Evolutionary conservation across 2,113 vertebrate genomes (phyloP).

Genomic region (Bagarius yarrelli): DNA sequence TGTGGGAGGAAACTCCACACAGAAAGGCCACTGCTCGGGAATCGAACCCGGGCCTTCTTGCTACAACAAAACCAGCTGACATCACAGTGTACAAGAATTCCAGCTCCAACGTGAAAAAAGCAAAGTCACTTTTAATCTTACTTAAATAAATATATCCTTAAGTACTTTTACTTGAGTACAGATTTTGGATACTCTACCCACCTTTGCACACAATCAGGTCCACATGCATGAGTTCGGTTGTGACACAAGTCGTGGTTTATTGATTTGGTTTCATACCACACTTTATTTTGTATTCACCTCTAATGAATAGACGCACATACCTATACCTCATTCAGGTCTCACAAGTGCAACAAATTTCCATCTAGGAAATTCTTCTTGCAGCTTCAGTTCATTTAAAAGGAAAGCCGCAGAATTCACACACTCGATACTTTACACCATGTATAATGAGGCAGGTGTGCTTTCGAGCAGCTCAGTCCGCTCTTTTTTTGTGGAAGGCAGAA

Average conservation of each 20-base stretch:
- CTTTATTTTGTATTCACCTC: background rate
- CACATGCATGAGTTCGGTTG: too few relatives aligned
- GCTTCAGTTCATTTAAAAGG: background rate
- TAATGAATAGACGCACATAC: background rate
- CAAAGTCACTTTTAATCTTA: too few relatives aligned
- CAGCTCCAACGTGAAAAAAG: too few relatives aligned
- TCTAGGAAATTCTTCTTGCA: conserved; percentile 8
- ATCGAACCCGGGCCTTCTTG: too few relatives aligned
- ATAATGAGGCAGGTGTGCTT: conserved; percentile 24
- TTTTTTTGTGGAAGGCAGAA: conserved; percentile 18
- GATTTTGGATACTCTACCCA: too few relatives aligned
- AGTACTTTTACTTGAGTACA: too few relatives aligned
- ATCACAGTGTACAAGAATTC: too few relatives aligned
- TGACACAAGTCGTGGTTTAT: background rate
- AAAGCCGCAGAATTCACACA: conserved; percentile 2
- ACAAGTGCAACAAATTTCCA: conserved; percentile 6
- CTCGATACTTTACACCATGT: conserved; percentile 1
- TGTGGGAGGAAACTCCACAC: too few relatives aligned
- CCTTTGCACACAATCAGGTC: too few relatives aligned
- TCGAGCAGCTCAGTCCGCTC: conserved; percentile 12
- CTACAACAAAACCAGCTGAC: too few relatives aligned
- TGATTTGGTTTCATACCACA: background rate
- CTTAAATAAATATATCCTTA: too few relatives aligned
- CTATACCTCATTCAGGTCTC: conserved; percentile 9
- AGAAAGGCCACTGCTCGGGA: too few relatives aligned